Base-by-base conservation (phyloP, 2,888 invertebrate species). In the Pandemis cinnamomeana region DNA sequence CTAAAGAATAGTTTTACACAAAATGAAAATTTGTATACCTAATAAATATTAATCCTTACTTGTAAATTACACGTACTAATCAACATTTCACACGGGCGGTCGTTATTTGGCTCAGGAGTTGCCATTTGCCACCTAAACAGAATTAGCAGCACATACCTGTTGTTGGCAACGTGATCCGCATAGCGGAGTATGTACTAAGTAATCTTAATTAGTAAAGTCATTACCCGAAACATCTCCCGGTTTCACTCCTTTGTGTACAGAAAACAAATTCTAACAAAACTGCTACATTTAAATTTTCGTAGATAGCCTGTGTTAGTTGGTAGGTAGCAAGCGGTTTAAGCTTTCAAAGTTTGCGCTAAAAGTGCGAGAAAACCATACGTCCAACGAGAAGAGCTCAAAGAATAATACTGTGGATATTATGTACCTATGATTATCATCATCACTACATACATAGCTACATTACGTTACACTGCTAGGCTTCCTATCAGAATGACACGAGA, bases 131-230 rank as follows among this genome's bases (percentile, higher is more conserved):
- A 55, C 6, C 41, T 27, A 36, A 58, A 58, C 58, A 58, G 44
- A 55, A 72, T 72, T 68, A 68, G 48, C 10, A 27, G 41, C 51
- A 69, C 58, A 15, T 41, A 51, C 63, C 41, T 53, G 42, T 51
- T 51, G 53, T 20, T 10, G 11, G 46, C 46, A 53, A 46, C 63
- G 71, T 64, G 71, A 63, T 51, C 41, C 15, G 71, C 63, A 55
- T 71, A 62, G 20, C 41, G 27, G 1, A 4, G 55, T 13, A 60
- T 60, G 51, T 53, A 8, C 41, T 51, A 66, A 36, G 27, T 36
- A 36, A 66, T 66, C 11, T 11, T 46, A 46, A 46, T 46, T 53
- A 66, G 10, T n/a, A 6, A 5, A 41, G 41, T 41, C 15, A n/a
- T 36, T 51, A 0, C 51, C 27, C 53, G 51, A 53, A 51, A n/a